Percentiles rank a stretch among this genome's conserved stretches.
These are phyloP conservation scores for Sympetrum striolatum DNA, from an alignment of 2,888 invertebrate species.

Conservation along the genomic window DNA sequence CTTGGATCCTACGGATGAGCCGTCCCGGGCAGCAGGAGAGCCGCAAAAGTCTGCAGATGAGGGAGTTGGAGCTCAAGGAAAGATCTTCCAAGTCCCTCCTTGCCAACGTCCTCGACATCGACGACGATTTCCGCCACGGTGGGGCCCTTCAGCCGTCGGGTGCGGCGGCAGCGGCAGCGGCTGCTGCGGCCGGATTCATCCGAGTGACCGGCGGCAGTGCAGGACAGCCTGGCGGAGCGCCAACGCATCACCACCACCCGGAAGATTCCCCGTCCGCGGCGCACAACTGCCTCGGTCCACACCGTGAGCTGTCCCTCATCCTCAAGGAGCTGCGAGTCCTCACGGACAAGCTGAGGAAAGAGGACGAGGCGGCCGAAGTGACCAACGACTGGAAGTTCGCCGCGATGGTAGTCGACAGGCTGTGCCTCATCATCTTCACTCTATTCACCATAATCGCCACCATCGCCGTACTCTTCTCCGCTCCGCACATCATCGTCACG, in stretches of 20 bases:
- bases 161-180: constrained; percentile 56
- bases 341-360: constrained; percentile 92
- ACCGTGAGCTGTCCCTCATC: constrained; percentile 93
- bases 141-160: constrained; percentile 65
- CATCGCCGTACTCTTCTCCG: constrained; percentile 95
- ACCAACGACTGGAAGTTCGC: constrained; percentile 99
- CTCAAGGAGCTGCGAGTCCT: constrained; percentile 91
- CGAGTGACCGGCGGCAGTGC: constrained; percentile 56
- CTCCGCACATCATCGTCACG: constrained; percentile 95
- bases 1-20: constrained; percentile 95
- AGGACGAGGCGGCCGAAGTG: constrained; percentile 92
- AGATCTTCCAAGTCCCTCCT: constrained; percentile 93
- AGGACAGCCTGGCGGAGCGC: constrained; percentile 61
- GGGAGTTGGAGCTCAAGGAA: constrained; percentile 87
- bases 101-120: constrained; percentile 96
- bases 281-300: constrained; percentile 78
- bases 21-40: constrained; percentile 68
- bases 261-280: constrained; percentile 6
- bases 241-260: constrained; percentile 51
- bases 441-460: constrained; percentile 97
- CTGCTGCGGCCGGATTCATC: constrained; percentile 57
- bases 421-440: constrained; percentile 99
- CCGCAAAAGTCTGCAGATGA: constrained; percentile 77
- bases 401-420: constrained; percentile 99
- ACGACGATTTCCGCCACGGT: constrained; percentile 91